These are phyloP conservation scores for Astur gentilis DNA, from an alignment of 2,113 vertebrate species.

Conservation along the genomic window DNA sequence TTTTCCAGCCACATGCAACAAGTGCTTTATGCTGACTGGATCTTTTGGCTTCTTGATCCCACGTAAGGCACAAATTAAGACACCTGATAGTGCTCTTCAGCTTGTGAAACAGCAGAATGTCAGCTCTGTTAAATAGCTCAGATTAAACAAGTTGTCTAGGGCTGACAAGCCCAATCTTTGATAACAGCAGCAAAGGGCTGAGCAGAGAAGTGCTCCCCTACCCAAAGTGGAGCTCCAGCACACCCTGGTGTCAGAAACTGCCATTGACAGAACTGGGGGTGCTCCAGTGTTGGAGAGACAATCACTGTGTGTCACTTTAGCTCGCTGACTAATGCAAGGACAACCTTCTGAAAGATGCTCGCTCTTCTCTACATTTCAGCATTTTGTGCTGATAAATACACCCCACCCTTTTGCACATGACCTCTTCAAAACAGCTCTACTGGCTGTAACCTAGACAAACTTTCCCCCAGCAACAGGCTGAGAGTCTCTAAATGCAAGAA, in stretches of 20 bases:
- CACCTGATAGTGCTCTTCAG: background rate
- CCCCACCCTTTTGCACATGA: background rate
- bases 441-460: background rate
- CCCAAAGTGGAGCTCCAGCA: background rate
- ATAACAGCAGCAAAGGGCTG: background rate
- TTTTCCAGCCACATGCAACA: background rate
- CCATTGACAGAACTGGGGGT: background rate
- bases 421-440: background rate
- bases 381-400: background rate
- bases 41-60: background rate
- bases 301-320: background rate
- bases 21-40: background rate
- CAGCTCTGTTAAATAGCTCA: background rate
- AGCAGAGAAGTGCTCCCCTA: background rate
- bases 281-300: background rate
- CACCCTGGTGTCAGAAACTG: background rate
- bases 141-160: background rate
- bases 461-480: background rate
- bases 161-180: background rate
- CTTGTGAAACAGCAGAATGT: background rate
- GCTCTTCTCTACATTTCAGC: background rate
- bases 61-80: background rate
- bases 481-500: background rate
- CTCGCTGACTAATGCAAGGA: background rate
- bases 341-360: background rate